Evolutionary conservation across 2,888 invertebrate genomes (phyloP), one percentile per base, ranked within the genome.

Genomic region (Adelognathus sp.): DNA sequence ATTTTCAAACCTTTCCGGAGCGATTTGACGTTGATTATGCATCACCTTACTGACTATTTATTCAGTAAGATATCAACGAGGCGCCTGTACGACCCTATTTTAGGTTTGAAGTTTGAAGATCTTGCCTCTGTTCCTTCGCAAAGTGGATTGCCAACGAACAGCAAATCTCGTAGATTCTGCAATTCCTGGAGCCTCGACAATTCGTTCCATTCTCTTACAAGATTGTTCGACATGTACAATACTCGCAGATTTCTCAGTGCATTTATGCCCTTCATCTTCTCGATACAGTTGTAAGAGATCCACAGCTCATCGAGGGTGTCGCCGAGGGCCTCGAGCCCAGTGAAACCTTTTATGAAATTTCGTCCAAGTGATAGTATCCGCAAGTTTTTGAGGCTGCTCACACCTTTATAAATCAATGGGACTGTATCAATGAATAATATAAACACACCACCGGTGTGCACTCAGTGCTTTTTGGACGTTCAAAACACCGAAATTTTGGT

Each of bases 271-370:
- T 98, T 98, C 79, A 98, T 92, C 92, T 98, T 98, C 87, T 98
- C 98, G 75, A 98, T 95, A 27, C 95, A 92, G 90, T 98, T 98
- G 89, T 98, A 98, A 0, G 98, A 98, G 41, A 98, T 95, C 98
- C 98, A 98, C 1, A 98, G 92, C 89, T 98, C 96, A 88, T 98
- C 96, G 16, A 99, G 90, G 0, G 96, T 96, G 6, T 98, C 98
- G 0, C 95, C 96, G 1, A 98, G 93, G 0, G 94, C 94, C 92
- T 98, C 98, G 92, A 98, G 93, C 16, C 98, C 98, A 63, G 96
- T 93, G 77, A 98, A 95, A 1, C 95, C 95, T 92, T 98, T 98
- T 0, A 98, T 96, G 87, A 96, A 96, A 90, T 98, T 98, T 84
- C 98, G 93, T 1, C 97, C 97, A 16, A 98, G 88, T 0, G 97